Evolutionary conservation across 1,140 invertebrate genomes (phyloP), one percentile per base, ranked within the genome.

Genomic region (Babylonia areolata): DNA sequence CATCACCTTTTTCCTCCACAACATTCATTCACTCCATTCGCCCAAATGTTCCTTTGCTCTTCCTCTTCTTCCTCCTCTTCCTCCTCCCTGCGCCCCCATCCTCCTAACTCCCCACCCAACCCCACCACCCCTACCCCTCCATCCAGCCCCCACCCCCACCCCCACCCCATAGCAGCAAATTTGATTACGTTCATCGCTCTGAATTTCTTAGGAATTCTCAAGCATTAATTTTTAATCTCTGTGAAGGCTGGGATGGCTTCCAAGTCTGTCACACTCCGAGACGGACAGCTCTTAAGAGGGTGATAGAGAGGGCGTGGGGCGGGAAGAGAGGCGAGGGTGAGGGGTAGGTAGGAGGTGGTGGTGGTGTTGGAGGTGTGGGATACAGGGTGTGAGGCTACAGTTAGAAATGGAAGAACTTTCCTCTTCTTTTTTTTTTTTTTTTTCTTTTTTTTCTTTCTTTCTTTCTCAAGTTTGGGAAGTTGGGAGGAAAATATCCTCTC

Each of bases 141-240:
- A 5, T 23, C 58, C 28, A 6, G 9, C 28, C 58, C 58, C 28
- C 58, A 9, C 28, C 58, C 58, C 28, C 58, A 3, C 58, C 17
- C 28, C 58, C 58, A 64, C 81, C n/a, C 79, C 20, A 82, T 42
- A 73, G 85, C 58, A 23, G 64, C 85, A 86, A 86, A 86, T 86
- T 86, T 81, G 81, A 83, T 86, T 86, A 86, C 79, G 69, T 83
- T 78, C 85, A 82, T 86, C 81, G 75, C 85, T 82, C 81, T 58
- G 85, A 86, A 86, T 82, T 86, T 86, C 85, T 83, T 86, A 82
- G 79, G 69, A 82, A 86, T 86, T 86, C 85, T 73, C 80, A 39
- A 37, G 85, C 85, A 86, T 86, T 86, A 86, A 86, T 86, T 86
- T 86, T 86, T 86, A 86, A 86, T 86, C 85, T 86, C 37, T 84